phyloP scores from a whole-genome alignment of 2,797 vertebrate species.

The Erethizon dorsatum region DNA sequence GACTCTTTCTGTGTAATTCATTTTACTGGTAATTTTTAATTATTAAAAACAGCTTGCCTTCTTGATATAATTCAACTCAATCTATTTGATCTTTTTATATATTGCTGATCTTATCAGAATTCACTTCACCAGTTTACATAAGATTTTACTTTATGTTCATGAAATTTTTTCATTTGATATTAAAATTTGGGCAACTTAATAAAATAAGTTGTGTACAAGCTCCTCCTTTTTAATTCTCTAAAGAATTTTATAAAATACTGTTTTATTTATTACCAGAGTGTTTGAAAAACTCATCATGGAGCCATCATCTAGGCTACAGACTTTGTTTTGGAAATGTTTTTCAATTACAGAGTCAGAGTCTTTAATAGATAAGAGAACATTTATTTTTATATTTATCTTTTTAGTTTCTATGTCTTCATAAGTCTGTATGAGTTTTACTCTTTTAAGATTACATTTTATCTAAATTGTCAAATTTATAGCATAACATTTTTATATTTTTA shows the following conservation, averaged over 20 bases:
- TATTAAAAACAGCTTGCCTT: not conserved
- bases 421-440: not conserved
- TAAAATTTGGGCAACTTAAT: not conserved
- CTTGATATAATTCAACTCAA: not conserved
- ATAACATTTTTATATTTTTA: not conserved
- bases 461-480: not conserved
- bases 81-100: not conserved
- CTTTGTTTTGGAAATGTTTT: not conserved
- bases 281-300: not conserved
- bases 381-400: not conserved
- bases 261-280: not conserved
- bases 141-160: not conserved
- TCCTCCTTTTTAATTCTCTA: not conserved
- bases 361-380: not conserved
- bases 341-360: not conserved
- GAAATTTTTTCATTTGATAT: not conserved
- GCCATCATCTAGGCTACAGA: not conserved
- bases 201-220: not conserved
- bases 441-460: not conserved
- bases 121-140: not conserved
- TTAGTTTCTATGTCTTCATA: not conserved
- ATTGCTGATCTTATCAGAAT: not conserved
- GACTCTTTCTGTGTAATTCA: not conserved
- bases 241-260: not conserved
- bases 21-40: constrained; percentile 4